Evolutionary conservation across 2,888 invertebrate species (phyloP).

Genomic region (Esperia sulphurella): DNA sequence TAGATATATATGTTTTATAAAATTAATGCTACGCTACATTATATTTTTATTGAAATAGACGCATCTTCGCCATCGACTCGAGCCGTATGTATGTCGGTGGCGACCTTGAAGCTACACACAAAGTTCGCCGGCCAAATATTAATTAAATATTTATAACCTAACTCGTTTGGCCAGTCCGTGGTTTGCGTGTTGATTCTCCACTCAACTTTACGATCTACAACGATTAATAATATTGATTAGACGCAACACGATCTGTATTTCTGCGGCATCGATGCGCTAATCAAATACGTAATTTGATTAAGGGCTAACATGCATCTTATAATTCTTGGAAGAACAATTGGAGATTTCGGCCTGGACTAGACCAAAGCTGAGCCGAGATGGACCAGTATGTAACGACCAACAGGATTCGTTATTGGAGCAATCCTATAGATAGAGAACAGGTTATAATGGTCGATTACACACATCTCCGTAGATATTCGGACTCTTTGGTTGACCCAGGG

Average conservation of each 20-base stretch:
- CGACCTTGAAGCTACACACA: constrained; percentile 60
- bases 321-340: no score
- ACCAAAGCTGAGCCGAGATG: no score
- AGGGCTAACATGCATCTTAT: no score
- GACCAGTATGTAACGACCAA: no score
- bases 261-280: neutral
- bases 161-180: constrained; percentile 61
- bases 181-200: constrained; percentile 52
- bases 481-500: no score
- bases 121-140: constrained; percentile 68
- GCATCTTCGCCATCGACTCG: constrained; percentile 31
- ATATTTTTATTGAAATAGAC: constrained; percentile 16
- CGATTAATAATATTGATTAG: constrained; percentile 20
- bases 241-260: constrained; percentile 9
- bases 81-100: constrained; percentile 21
- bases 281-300: neutral
- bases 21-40: neutral
- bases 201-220: constrained; percentile 33
- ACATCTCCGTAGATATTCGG: no score
- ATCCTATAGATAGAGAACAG: no score
- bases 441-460: no score
- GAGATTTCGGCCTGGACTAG: no score
- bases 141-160: constrained; percentile 70
- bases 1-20: neutral
- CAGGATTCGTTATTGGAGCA: no score